A percentile compares a stretch with the other conserved stretches of the same genome.
These are phyloP conservation scores for Aurelia sp. DNA, from an alignment of 30 jellyfish, hydroid and myxozoan genomes.

Conservation along the genomic window DNA sequence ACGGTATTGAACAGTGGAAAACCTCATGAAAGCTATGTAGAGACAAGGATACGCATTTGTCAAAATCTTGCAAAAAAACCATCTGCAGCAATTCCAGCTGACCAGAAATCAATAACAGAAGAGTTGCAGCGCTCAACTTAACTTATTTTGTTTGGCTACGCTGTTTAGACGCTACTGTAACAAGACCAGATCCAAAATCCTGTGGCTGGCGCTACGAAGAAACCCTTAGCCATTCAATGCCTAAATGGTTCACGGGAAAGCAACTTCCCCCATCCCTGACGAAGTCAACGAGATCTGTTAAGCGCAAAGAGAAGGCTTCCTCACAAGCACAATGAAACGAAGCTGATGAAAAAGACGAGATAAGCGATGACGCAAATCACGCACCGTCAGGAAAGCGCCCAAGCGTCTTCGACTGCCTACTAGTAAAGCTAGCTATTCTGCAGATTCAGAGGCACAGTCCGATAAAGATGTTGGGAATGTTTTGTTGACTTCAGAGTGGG, in stretches of 20 bases:
- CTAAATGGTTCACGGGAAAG: constrained; percentile 53
- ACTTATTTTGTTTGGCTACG: constrained; percentile 36
- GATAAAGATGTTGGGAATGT: constrained; percentile 10
- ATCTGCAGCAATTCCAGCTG: no score
- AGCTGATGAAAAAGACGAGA: constrained; percentile 30
- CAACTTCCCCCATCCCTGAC: constrained; percentile 36
- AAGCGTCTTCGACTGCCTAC: background rate
- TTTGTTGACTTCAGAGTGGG: background rate
- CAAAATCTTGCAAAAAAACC: constrained; percentile 1
- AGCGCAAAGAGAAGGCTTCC: constrained; percentile 25
- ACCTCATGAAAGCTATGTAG: no score
- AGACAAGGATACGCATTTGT: no score
- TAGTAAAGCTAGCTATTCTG: background rate
- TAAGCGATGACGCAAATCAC: constrained; percentile 10
- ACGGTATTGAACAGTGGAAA: no score
- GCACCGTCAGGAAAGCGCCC: background rate
- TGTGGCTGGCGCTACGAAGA: constrained; percentile 45
- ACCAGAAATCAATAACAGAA: constrained; percentile 18
- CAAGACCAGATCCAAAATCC: constrained; percentile 34
- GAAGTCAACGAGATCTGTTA: constrained; percentile 10
- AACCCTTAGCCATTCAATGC: background rate
- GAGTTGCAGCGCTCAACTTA: constrained; percentile 28
- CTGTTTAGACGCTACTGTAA: constrained; percentile 16
- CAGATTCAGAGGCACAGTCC: constrained; percentile 28
- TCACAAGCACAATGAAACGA: constrained; percentile 38